Conservation (phyloP, 2,797 vertebrate genomes). For the Poeciliopsis infans region DNA sequence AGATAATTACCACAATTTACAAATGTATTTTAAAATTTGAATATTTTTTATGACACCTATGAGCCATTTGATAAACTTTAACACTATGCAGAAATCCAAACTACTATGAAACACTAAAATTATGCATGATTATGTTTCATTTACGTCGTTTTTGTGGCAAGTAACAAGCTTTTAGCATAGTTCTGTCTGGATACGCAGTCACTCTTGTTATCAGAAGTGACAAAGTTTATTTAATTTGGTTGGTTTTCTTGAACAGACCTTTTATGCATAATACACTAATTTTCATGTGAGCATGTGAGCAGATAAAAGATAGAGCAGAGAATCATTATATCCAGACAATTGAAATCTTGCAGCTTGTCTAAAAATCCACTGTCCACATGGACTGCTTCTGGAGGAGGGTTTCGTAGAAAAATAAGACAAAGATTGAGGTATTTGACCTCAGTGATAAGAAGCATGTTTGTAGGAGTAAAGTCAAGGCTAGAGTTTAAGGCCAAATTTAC, state of each 20-base stretch:
- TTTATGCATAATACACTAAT: background rate
- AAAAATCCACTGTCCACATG: background rate
- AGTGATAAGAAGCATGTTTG: background rate
- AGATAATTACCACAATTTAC: background rate
- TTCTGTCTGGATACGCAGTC: background rate
- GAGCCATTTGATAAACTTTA: background rate
- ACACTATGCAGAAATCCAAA: background rate
- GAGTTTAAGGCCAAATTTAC: background rate
- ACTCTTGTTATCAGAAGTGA: background rate
- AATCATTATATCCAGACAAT: background rate
- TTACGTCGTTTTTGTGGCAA: background rate
- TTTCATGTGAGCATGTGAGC: background rate
- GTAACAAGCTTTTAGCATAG: background rate
- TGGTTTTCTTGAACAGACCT: background rate
- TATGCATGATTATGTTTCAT: background rate
- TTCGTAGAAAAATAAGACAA: background rate
- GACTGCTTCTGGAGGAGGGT: background rate
- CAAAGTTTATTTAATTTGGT: background rate
- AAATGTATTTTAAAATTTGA: background rate
- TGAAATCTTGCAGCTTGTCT: background rate
- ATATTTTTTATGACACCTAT: background rate
- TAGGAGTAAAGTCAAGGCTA: background rate
- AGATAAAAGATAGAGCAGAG: background rate
- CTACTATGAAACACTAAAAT: background rate
- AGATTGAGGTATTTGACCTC: background rate